Base-by-base conservation (phyloP, 2,888 invertebrate species). In the Alitta virens region DNA sequence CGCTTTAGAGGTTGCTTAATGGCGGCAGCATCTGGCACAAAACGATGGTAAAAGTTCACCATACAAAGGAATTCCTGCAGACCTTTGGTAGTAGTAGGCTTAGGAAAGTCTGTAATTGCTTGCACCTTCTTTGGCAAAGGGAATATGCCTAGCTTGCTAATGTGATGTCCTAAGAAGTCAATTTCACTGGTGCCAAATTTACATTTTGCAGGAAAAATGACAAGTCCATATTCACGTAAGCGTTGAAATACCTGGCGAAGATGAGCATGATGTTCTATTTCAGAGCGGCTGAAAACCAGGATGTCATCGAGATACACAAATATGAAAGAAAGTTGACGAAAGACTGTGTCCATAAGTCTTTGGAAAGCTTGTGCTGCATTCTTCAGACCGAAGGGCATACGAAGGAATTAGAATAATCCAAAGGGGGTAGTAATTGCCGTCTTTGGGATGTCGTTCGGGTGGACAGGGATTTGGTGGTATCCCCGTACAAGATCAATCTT, bases 141-240 rank as follows among this genome's bases (percentile, higher is more conserved):
- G 18, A 21, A 14, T 5, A 57, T 33, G 23, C 65, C 68, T 25
- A 27, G 23, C 7, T 16, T 52, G 50, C 18, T 40, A 21, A 66
- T 55, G 33, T 49, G 27, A 57, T 72, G 62, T 7, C 66, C 68
- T 38, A 65, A 59, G 60, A 71, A 72, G 38, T 65, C 55, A 25
- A 68, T 46, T 43, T 60, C 59, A 18, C 55, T 18, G 38, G 14
- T 16, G 18, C 52, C 63, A 57, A 71, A 70, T 51, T 38, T 12
- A 26, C 65, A 66, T 56, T 71, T 71, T 23, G 46, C 57, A 14
- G 55, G 18, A 21, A 57, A 63, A 27, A 65, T 63, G 2, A 55
- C 40, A 23, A 71, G 49, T 50, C 61, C 61, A 50, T 57, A 26
- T 25, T 63, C 65, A 14, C 49, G 21, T 16, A 64, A n/a, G n/a